Conservation (phyloP, 2,113 vertebrate genomes). For the Bagarius yarrelli region DNA sequence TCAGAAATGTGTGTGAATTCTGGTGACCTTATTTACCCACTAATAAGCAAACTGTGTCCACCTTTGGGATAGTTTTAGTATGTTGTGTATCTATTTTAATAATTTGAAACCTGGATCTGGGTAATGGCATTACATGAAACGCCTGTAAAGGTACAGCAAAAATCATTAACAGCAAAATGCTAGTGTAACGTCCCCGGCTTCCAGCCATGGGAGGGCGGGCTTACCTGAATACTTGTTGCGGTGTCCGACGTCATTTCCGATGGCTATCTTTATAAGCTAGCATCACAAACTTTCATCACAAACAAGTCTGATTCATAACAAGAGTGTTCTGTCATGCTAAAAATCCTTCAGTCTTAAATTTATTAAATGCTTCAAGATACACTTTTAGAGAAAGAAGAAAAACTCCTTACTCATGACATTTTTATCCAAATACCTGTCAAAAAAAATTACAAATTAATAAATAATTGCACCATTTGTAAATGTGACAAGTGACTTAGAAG, state of each 20-base stretch:
- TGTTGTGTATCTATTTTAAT: background rate
- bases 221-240: too few species aligned
- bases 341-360: background rate
- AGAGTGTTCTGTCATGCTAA: background rate
- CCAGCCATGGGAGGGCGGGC: too few species aligned
- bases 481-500: constrained; percentile 8
- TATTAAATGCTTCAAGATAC: background rate
- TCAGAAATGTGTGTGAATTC: background rate
- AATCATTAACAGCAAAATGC: background rate
- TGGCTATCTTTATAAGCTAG: too few species aligned
- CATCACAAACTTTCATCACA: too few species aligned
- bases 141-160: background rate
- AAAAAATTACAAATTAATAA: background rate
- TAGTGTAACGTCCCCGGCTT: too few species aligned
- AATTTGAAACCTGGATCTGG: background rate
- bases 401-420: background rate
- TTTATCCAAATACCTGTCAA: background rate
- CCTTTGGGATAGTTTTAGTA: background rate
- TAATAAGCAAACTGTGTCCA: background rate
- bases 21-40: background rate
- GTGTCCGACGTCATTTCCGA: too few species aligned
- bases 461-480: constrained; percentile 1
- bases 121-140: background rate
- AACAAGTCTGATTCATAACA: background rate
- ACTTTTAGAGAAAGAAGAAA: too few species aligned